A percentile compares a stretch with the other conserved stretches of the same genome.
Evolutionary conservation across 2,888 invertebrate genomes (phyloP).

Genomic region (Drosophila melanocephala): DNA sequence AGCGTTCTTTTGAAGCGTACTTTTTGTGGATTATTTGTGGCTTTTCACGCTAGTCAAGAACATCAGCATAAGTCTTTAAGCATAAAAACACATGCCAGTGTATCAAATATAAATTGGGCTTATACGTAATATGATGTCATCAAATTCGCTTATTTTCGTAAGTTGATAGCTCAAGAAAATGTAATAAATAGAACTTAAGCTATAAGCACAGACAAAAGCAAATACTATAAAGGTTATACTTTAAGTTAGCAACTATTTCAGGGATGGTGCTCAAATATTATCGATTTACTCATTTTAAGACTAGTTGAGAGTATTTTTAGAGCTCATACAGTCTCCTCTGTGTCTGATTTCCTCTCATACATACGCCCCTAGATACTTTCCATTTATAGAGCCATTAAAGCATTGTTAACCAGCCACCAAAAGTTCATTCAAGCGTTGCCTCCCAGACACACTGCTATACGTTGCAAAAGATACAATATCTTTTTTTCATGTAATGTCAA

Average conservation of each 20-base stretch:
- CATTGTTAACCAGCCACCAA: slow-evolving; percentile 48
- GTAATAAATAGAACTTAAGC: not conserved
- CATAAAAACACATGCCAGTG: slow-evolving; percentile 4
- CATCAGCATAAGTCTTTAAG: not conserved
- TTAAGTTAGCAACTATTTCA: not conserved
- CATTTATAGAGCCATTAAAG: slow-evolving; percentile 45
- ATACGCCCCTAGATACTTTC: slow-evolving; percentile 11
- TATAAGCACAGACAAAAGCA: not conserved
- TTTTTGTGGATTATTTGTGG: not conserved
- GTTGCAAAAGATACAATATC: slow-evolving; percentile 58
- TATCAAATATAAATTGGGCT: not conserved
- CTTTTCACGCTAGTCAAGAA: not conserved
- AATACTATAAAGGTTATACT: not conserved
- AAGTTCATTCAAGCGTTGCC: slow-evolving; percentile 59
- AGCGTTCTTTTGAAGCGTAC: not conserved
- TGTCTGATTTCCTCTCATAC: not conserved
- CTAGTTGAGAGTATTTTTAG: not conserved
- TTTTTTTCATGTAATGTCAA: slow-evolving; percentile 49
- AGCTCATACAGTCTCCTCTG: not conserved
- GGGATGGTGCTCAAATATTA: not conserved
- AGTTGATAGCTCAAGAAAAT: not conserved
- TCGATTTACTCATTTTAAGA: not conserved
- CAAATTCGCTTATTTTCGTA: not conserved
- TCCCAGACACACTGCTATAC: slow-evolving; percentile 35
- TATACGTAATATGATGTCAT: slow-evolving; percentile 12